Evolutionary conservation across 2,113 vertebrate genomes (phyloP), one percentile per base, ranked within the genome.

Genomic region (Hippocampus comes): DNA sequence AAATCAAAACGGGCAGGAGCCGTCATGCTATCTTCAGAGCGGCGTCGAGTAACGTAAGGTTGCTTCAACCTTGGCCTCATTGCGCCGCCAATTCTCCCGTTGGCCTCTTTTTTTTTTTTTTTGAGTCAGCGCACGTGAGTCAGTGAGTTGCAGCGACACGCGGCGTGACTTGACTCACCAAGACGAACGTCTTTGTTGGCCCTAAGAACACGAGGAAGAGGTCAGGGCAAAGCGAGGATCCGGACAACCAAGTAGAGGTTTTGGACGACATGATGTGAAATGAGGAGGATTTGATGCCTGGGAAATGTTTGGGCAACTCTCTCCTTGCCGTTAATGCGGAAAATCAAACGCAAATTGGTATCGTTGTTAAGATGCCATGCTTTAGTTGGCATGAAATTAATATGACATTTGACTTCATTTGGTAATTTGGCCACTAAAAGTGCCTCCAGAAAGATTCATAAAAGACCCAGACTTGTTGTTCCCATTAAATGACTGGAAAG

Each of bases 31-130:
- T n/a, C 21, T 55, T 55, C 21, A 55, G 20, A 53, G 8, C 21
- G 9, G 5, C 21, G 51, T 10, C 8, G 51, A 55, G 2, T 38
- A 55, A n/a, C 3, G 51, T 21, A 9, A 55, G 20, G 7, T n/a
- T 55, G 21, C 56, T 85, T 69, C 81, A 87, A 90, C 86, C 89
- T 89, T 90, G 86, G 77, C 81, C 80, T 84, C 67, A 56, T 79
- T 63, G 51, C 80, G 79, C 67, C 76, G 56, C 34, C 71, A 68
- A 61, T 66, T 81, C 78, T 81, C 78, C 81, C 82, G 79, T n/a
- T 70, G 81, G 87, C 80, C 83, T 85, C 84, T 85, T 81, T 70
- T 79, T 76, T 55, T 21, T 34, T 34, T 34, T 34, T 38, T 38
- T 38, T 5, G 18, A 75, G 82, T 30, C 23, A 83, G 76, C 61